phyloP scores from a whole-genome alignment of 2,797 vertebrate species.

The Neosilurus mollespiculum region DNA sequence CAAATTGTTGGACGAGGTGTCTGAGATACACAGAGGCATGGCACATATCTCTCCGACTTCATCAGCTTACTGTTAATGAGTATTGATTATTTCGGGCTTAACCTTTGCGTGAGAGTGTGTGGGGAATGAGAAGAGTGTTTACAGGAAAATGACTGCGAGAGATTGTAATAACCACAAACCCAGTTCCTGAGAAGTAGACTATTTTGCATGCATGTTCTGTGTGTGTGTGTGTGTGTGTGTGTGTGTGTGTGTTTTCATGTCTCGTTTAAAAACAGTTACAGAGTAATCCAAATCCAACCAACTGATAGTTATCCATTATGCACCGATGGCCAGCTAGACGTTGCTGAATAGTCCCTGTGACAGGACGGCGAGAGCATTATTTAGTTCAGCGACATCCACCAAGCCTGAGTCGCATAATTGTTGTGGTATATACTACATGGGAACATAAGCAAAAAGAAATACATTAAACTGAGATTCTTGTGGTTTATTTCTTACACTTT shows the following conservation, averaged over 20 bases:
- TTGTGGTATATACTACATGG: no score
- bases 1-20: neutral
- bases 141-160: neutral
- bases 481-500: no score
- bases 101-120: neutral
- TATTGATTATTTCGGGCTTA: neutral
- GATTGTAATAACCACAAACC: neutral
- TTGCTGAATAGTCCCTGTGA: no score
- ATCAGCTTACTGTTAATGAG: slow-evolving; percentile 14
- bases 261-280: neutral
- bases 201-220: neutral
- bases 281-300: neutral
- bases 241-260: neutral
- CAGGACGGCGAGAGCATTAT: no score
- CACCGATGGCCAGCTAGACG: no score
- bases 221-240: slow-evolving; percentile 3
- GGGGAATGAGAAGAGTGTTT: neutral
- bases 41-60: neutral
- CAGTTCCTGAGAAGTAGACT: neutral
- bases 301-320: neutral
- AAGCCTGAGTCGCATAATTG: no score
- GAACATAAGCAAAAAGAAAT: no score
- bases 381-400: no score
- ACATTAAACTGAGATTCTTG: no score
- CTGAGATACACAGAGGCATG: neutral